Evolutionary conservation across 1,140 invertebrate species (phyloP).

Genomic region (Fopius arisanus): DNA sequence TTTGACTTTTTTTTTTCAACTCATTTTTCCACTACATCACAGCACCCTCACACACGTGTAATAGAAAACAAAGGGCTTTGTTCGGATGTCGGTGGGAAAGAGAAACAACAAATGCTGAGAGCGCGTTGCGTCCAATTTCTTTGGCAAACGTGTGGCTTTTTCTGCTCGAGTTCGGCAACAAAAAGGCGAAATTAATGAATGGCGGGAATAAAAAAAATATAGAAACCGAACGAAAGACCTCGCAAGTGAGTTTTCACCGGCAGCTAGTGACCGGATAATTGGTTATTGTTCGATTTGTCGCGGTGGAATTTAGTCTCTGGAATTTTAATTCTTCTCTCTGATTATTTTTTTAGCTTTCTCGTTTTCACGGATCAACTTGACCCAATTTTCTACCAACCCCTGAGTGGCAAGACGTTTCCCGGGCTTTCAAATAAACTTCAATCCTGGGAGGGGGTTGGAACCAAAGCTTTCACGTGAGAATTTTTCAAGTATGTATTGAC

Average conservation of each 20-base stretch:
- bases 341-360: not conserved
- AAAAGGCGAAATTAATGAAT: not conserved
- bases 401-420: not conserved
- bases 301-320: not conserved
- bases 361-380: not conserved
- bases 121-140: slow-evolving; percentile 18
- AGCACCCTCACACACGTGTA: not conserved
- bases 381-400: not conserved
- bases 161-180: not conserved
- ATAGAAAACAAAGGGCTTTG: slow-evolving; percentile 14
- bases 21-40: not conserved
- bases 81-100: not conserved
- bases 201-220: not conserved
- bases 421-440: not conserved
- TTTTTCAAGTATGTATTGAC: not conserved
- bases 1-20: not conserved
- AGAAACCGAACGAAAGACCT: not conserved
- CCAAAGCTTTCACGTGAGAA: not conserved
- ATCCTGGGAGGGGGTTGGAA: not conserved
- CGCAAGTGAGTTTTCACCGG: not conserved
- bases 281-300: not conserved
- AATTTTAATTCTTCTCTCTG: not conserved
- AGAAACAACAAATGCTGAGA: not conserved
- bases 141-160: slow-evolving; percentile 18
- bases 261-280: not conserved